Conservation (phyloP, 35 echinoderm and acorn worm genomes). For the Apostichopus californicus region DNA sequence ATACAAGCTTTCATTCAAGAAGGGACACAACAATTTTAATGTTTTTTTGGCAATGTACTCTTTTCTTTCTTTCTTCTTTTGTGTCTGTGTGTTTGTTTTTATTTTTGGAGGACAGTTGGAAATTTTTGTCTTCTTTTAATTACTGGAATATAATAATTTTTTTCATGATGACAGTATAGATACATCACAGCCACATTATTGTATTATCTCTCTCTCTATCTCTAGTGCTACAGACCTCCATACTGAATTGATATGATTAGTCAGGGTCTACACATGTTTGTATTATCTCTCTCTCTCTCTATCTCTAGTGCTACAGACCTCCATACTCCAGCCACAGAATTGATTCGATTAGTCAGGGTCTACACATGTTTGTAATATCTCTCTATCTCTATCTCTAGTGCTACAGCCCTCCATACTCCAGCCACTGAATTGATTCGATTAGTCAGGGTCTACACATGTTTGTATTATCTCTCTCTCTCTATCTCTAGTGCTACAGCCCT, state of each 20-base stretch:
- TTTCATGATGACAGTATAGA: not conserved
- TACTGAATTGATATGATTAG: constrained; percentile 84
- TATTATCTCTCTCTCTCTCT: too few relatives aligned
- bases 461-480: too few relatives aligned
- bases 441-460: constrained; percentile 67
- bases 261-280: constrained; percentile 61
- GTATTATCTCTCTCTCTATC: too few relatives aligned
- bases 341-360: constrained; percentile 86
- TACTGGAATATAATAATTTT: not conserved
- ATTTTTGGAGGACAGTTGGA: too few relatives aligned
- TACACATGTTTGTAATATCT: not conserved
- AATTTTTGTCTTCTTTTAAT: too few relatives aligned
- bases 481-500: constrained; percentile 78
- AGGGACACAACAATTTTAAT: too few relatives aligned
- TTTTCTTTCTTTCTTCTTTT: too few relatives aligned
- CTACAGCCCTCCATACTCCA: constrained; percentile 86
- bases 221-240: constrained; percentile 85
- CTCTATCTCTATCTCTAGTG: constrained; percentile 39
- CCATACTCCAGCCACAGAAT: constrained; percentile 79
- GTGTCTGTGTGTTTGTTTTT: too few relatives aligned
- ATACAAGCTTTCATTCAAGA: too few relatives aligned
- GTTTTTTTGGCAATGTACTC: too few relatives aligned
- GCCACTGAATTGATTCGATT: constrained; percentile 84
- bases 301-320: constrained; percentile 79
- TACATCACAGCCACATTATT: not conserved